Conservation (phyloP, 1,140 invertebrate genomes). For the Brachionus manjavacas region DNA sequence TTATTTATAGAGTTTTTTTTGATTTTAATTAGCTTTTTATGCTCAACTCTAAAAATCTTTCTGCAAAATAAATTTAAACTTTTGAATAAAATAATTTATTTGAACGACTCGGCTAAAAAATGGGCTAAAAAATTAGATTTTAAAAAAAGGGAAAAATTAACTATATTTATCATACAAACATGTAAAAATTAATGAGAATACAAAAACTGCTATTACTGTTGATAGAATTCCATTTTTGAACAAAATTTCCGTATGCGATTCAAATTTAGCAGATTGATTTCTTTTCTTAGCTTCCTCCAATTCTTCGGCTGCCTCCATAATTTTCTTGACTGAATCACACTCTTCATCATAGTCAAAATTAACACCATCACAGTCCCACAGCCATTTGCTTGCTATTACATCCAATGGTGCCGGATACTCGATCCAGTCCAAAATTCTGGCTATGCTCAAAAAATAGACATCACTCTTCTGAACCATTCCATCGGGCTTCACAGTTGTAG, state of each 20-base stretch:
- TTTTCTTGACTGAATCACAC: slow-evolving; percentile 8
- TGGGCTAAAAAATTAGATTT: background rate
- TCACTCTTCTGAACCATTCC: background rate
- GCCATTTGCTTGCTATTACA: slow-evolving; percentile 2
- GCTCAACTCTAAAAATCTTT: too few species aligned
- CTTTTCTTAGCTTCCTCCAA: background rate
- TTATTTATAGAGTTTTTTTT: too few species aligned
- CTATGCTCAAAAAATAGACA: slow-evolving; percentile 33
- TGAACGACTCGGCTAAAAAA: background rate
- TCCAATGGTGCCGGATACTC: slow-evolving; percentile 14
- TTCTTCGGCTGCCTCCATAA: background rate
- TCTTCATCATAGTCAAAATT: slow-evolving; percentile 41
- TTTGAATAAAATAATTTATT: background rate
- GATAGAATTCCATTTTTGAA: slow-evolving; percentile 38
- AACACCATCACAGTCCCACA: slow-evolving; percentile 21
- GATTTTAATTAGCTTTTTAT: too few species aligned
- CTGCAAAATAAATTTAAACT: too few species aligned
- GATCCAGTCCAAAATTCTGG: slow-evolving; percentile 29
- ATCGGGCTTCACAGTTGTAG: background rate
- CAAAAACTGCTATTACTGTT: background rate
- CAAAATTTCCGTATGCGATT: slow-evolving; percentile 3
- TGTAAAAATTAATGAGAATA: slow-evolving; percentile 24
- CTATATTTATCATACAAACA: slow-evolving; percentile 33
- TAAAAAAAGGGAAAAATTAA: background rate
- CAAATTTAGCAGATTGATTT: slow-evolving; percentile 1